Percentiles rank a stretch among this genome's conserved stretches.
phyloP scores from a whole-genome alignment of 2,113 vertebrate species.

The Colistium nudipinnis region DNA sequence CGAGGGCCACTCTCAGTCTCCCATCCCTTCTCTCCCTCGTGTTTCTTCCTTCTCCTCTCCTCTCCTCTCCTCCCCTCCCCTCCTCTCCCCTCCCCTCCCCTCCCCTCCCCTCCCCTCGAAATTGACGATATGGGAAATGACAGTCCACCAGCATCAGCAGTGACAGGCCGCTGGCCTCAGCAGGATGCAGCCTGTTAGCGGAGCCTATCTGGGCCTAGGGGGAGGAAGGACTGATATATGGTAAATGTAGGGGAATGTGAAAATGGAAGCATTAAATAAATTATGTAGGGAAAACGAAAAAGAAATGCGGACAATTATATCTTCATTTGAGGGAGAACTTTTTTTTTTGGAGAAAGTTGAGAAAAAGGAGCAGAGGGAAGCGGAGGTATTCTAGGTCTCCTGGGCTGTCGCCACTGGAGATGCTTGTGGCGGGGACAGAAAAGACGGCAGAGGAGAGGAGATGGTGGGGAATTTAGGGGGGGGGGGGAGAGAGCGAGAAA shows the following conservation, averaged over 20 bases:
- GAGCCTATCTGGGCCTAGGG: constrained; percentile 24
- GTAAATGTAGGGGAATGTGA: constrained; percentile 5
- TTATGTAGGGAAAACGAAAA: too few species aligned
- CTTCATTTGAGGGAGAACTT: neutral
- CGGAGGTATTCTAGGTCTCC: constrained; percentile 33
- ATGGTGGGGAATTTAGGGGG: constrained; percentile 33
- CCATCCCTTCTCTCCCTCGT: neutral
- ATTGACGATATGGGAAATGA: constrained; percentile 51
- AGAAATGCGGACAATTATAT: constrained; percentile 5
- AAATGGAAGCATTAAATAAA: constrained; percentile 1
- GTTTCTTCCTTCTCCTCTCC: constrained; percentile 5
- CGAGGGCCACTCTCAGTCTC: constrained; percentile 44
- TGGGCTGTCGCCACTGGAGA: constrained; percentile 44
- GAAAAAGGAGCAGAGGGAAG: neutral
- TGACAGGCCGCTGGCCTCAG: constrained; percentile 27
- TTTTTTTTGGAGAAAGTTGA: neutral
- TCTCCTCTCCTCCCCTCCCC: neutral
- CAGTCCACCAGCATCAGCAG: constrained; percentile 32
- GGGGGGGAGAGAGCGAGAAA: constrained; percentile 12
- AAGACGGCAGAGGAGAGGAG: constrained; percentile 33
- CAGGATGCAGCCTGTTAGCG: constrained; percentile 52
- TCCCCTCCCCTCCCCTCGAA: neutral
- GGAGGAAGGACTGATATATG: constrained; percentile 8
- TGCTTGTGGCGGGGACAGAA: constrained; percentile 30
- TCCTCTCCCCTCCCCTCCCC: neutral